Conservation (phyloP, 2,888 invertebrate species). For the Hoplodrina ambigua region DNA sequence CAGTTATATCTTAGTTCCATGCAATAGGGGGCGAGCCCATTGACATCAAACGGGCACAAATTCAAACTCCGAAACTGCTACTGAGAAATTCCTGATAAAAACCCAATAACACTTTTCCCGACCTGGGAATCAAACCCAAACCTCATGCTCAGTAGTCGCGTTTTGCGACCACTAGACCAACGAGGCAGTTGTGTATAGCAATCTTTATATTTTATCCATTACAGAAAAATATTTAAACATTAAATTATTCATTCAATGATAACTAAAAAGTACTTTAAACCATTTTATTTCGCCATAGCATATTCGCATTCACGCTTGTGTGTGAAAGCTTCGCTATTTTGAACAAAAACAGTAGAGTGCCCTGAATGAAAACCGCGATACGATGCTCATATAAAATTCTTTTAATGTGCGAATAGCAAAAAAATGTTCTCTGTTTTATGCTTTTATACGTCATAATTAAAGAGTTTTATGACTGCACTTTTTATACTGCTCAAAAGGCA, state of each 20-base stretch:
- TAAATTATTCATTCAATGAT: background rate
- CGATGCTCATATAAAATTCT: constrained; percentile 30
- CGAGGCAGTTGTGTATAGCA: no score
- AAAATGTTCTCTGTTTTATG: constrained; percentile 1
- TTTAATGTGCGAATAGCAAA: constrained; percentile 27
- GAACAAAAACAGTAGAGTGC: constrained; percentile 28
- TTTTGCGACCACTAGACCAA: no score
- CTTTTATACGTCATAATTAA: constrained; percentile 21
- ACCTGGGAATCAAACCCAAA: no score
- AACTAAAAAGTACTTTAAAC: background rate
- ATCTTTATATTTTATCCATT: no score
- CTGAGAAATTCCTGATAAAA: no score
- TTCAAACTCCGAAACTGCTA: no score
- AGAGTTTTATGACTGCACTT: constrained; percentile 19
- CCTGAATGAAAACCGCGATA: constrained; percentile 19
- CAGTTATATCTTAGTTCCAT: no score
- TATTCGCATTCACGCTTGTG: constrained; percentile 14
- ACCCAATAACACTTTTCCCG: no score
- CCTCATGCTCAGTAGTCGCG: no score
- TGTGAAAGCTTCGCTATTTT: constrained; percentile 16
- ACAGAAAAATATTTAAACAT: background rate
- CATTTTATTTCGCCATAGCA: constrained; percentile 27
- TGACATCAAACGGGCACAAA: no score
- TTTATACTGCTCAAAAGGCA: constrained; percentile 6
- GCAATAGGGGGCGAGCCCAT: no score